Percentiles rank a stretch among this genome's conserved stretches.
Conservation (phyloP, 2,113 vertebrate species). For the Stigmatopora nigra region DNA sequence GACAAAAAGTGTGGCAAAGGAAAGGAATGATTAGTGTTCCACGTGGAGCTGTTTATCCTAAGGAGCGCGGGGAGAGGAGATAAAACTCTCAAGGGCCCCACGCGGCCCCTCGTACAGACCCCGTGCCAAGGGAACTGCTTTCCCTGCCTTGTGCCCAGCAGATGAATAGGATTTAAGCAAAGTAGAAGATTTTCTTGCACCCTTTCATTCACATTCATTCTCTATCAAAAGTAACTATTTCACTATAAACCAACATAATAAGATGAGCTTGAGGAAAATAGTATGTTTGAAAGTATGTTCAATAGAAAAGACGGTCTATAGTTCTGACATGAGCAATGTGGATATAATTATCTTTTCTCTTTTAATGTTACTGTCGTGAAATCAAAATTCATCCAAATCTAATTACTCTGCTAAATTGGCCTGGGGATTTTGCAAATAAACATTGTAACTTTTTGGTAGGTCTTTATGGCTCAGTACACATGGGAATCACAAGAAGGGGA, state of each 20-base stretch:
- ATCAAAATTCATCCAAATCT: slow-evolving; percentile 37
- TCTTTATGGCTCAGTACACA: slow-evolving; percentile 25
- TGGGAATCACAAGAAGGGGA: slow-evolving; percentile 14
- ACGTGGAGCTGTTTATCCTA: slow-evolving; percentile 70
- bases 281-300: slow-evolving; percentile 32
- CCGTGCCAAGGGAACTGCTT: slow-evolving; percentile 68
- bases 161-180: slow-evolving; percentile 69
- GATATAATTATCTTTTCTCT: slow-evolving; percentile 33
- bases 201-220: slow-evolving; percentile 57
- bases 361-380: slow-evolving; percentile 26
- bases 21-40: slow-evolving; percentile 64
- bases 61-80: slow-evolving; percentile 63
- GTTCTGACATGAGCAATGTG: slow-evolving; percentile 16
- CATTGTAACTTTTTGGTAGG: slow-evolving; percentile 25
- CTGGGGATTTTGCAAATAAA: slow-evolving; percentile 22
- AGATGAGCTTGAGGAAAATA: slow-evolving; percentile 18
- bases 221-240: slow-evolving; percentile 42
- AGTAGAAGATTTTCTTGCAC: slow-evolving; percentile 66
- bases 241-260: slow-evolving; percentile 34
- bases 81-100: slow-evolving; percentile 63
- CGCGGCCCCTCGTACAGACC: slow-evolving; percentile 57
- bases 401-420: slow-evolving; percentile 44
- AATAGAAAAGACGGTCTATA: slow-evolving; percentile 26
- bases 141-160: slow-evolving; percentile 64
- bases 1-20: slow-evolving; percentile 20